Evolutionary conservation across 2,113 vertebrate species (phyloP).

Genomic region (Fregata magnificens): DNA sequence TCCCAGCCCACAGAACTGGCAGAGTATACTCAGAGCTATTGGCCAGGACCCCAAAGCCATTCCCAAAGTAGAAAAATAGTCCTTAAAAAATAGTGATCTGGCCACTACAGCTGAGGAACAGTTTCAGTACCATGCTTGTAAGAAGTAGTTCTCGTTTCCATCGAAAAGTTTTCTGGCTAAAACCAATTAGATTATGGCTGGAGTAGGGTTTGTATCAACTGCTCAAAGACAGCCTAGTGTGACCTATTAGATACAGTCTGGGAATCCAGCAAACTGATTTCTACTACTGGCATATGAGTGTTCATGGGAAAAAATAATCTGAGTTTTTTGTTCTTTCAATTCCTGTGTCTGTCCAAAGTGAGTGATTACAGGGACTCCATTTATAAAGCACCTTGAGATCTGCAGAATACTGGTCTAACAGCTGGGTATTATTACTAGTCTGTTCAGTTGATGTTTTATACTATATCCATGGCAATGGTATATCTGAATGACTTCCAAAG

Average conservation of each 20-base stretch:
- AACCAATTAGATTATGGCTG: background rate
- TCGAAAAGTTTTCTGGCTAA: background rate
- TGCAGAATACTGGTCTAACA: background rate
- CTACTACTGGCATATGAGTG: background rate
- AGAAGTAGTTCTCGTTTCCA: background rate
- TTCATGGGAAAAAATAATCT: background rate
- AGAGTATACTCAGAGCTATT: background rate
- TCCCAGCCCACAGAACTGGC: background rate
- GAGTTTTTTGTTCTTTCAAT: background rate
- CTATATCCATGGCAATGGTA: background rate
- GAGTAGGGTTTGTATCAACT: background rate
- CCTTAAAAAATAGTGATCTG: background rate
- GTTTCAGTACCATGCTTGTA: background rate
- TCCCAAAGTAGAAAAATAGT: background rate
- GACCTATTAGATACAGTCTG: background rate
- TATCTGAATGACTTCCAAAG: constrained; percentile 33
- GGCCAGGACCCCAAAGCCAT: background rate
- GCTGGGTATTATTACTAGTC: constrained; percentile 28
- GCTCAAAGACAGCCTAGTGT: background rate
- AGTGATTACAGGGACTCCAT: background rate
- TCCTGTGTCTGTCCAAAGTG: background rate
- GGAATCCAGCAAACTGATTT: background rate
- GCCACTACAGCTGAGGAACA: background rate
- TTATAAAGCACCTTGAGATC: constrained; percentile 30
- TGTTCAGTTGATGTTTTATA: constrained; percentile 5